phyloP scores from a whole-genome alignment of 1,140 invertebrate genomes.

The Drosophila pachea region DNA sequence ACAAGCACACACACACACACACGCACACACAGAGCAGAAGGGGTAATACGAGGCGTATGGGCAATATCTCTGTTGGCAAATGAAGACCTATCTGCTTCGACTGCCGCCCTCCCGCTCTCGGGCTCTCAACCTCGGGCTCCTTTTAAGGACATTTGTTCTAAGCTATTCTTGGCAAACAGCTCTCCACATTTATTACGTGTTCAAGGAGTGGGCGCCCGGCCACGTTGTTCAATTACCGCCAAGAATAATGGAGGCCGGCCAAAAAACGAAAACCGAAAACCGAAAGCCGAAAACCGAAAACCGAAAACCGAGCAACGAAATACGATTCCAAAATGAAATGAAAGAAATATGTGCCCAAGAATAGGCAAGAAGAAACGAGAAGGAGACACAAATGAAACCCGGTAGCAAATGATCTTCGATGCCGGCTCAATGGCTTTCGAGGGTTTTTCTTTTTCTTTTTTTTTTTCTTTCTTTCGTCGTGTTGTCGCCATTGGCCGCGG shows the following conservation, averaged over 20 bases:
- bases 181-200: conserved; percentile 59
- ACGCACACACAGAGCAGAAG: background rate
- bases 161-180: conserved; percentile 54
- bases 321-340: conserved; percentile 44
- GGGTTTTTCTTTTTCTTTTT: conserved; percentile 26
- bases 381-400: conserved; percentile 14
- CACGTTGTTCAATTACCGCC: conserved; percentile 73
- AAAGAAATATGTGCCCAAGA: conserved; percentile 29
- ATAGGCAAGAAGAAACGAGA: conserved; percentile 20
- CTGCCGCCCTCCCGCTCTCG: conserved; percentile 41
- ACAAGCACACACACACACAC: background rate
- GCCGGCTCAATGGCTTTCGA: conserved; percentile 42
- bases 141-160: conserved; percentile 58
- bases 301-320: conserved; percentile 40
- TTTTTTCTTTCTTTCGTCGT: no score
- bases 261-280: conserved; percentile 11
- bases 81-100: conserved; percentile 53
- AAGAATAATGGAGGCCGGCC: conserved; percentile 65
- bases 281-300: conserved; percentile 26
- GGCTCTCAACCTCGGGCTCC: conserved; percentile 40
- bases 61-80: conserved; percentile 57
- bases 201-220: conserved; percentile 38
- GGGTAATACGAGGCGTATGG: conserved; percentile 37
- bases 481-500: no score
- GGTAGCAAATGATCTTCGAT: conserved; percentile 66